Base-by-base conservation (phyloP, 1,140 invertebrate genomes). In the Chymomyza costata region DNA sequence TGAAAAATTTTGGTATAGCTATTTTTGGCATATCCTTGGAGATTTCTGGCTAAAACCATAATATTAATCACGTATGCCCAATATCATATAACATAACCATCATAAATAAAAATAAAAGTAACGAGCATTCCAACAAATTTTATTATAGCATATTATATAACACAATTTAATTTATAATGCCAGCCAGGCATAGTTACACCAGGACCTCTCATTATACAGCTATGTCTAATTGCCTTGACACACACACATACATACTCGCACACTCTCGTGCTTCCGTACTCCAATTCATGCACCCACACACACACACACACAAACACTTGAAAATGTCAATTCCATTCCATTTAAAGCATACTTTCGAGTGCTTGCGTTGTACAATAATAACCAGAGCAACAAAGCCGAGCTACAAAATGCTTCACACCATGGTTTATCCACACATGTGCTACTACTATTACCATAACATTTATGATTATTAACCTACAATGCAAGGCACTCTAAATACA, bases 391-490 rank as follows among this genome's bases (percentile, higher is more conserved):
- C 43, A 41, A 58, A n/a, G n/a, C n/a, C n/a, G n/a, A n/a, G n/a
- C 21, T 61, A 48, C 66, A 46, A 59, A 65, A 59, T 31, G 59
- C 44, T 71, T 59, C 48, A 65, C 55, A 55, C 40, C 35, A 25
- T 43, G 53, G 16, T 28, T 43, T 46, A 47, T 40, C 37, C 34
- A 35, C 28, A 50, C 32, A 50, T 60, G 38, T 47, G 14, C 54
- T 54, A 40, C 55, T 65, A 76, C 71, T 76, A 76, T 76, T 76
- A 76, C 71, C 71, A 78, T 76, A 78, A 78, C 71, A 76, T 76
- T 76, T 76, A 78, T 78, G 74, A 80, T 78, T 78, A 78, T 78
- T 78, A 78, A 78, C 74, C 73, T 64, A 78, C 73, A 78, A 78
- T 78, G 73, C 73, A 70, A 76, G 74, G 73, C 73, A 78, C 73